Base-by-base conservation (phyloP, 2,113 vertebrate species). In the Epinephelus cyanopodus region DNA sequence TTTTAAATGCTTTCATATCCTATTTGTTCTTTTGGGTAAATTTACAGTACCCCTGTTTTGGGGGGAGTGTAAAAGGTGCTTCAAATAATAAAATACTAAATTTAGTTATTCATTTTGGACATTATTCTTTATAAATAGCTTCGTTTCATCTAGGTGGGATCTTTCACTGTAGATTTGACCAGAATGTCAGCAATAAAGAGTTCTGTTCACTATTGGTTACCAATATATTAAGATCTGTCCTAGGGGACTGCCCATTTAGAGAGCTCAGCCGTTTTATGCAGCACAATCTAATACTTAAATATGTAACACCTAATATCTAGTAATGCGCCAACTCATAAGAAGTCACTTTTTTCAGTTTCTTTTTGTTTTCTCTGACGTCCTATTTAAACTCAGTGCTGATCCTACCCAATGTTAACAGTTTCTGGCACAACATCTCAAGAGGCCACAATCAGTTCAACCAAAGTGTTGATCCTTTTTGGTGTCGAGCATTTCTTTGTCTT, bases 141-240 rank as follows among this genome's bases (percentile, higher is more conserved):
- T 82, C 21, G 69, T 88, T 63, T 82, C 62, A 57, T 88, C 81
- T 82, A 84, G 82, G 89, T 88, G 88, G 91, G 85, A 87, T 87
- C 74, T 90, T 82, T 86, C 82, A 89, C 71, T 81, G 89, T 91
- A 88, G 81, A 90, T 94, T 93, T 94, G 90, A 95, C 92, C 94
- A 93, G 89, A 94, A 95, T 91, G 88, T 91, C 91, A 90, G 77
- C 85, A 90, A 94, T 92, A 92, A 92, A 94, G 94, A 93, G 92
- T 93, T 93, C 94, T 94, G 84, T 93, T 94, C 93, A 95, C 95
- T 95, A 95, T 95, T 95, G 95, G 95, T 95, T 95, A 95, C 95
- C 95, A 95, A 96, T 96, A 95, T 96, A 95, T 95, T 95, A 95
- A 94, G 81, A 93, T 95, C 94, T 95, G 95, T 95, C 93, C 95